Evolutionary conservation across 1,140 invertebrate species (phyloP).

Genomic region (Orius insidiosus): DNA sequence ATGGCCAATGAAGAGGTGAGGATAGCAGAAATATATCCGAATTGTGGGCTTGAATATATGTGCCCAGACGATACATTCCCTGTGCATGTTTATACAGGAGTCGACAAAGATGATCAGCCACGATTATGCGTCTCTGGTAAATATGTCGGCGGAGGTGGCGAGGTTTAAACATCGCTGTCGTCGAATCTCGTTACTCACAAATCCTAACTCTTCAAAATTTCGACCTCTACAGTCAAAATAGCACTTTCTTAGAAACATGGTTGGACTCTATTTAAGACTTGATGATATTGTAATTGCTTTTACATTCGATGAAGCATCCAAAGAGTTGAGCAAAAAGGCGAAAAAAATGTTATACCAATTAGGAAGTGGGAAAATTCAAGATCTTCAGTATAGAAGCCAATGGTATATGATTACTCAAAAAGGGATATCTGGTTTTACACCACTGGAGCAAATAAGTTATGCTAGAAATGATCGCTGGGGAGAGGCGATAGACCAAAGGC

Average conservation of each 20-base stretch:
- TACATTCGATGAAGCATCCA: conserved; percentile 23
- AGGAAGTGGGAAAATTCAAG: conserved; percentile 35
- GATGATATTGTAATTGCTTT: conserved; percentile 22
- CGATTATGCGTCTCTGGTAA: conserved; percentile 32
- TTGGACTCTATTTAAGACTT: conserved; percentile 15
- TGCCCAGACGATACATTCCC: conserved; percentile 28
- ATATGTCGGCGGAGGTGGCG: conserved; percentile 24
- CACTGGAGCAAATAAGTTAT: conserved; percentile 30
- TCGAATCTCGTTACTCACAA: conserved; percentile 19
- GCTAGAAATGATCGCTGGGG: conserved; percentile 22
- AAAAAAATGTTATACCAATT: conserved; percentile 20
- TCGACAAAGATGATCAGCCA: conserved; percentile 27
- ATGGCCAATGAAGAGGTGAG: conserved; percentile 14
- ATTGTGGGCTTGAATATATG: conserved; percentile 28
- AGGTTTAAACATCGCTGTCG: conserved; percentile 21
- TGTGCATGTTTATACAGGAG: conserved; percentile 31
- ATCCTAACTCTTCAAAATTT: conserved; percentile 21
- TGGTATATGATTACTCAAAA: conserved; percentile 40
- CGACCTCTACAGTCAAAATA: conserved; percentile 22
- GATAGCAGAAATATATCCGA: conserved; percentile 24
- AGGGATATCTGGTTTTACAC: conserved; percentile 34
- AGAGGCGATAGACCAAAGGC: conserved; percentile 20
- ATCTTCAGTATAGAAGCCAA: conserved; percentile 34
- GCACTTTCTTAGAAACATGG: conserved; percentile 20
- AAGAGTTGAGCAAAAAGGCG: conserved; percentile 20